Conservation (phyloP, 2,888 invertebrate species). For the Atherix ibis region DNA sequence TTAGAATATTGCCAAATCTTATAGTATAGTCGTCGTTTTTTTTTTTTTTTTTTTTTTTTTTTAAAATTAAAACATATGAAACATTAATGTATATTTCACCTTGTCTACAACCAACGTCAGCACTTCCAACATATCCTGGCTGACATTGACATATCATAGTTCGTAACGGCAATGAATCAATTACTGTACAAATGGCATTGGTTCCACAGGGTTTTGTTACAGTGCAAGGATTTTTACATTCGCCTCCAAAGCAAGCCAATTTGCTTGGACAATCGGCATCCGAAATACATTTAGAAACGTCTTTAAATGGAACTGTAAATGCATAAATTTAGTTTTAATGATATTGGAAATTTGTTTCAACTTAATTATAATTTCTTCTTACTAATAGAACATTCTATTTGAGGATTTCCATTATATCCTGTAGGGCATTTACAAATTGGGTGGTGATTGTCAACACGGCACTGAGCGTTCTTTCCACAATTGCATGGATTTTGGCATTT, state of each 20-base stretch:
- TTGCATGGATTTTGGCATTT: conserved; percentile 72
- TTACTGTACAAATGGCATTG: conserved; percentile 68
- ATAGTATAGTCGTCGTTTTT: too few relatives aligned
- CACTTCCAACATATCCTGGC: conserved; percentile 69
- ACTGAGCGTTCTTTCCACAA: conserved; percentile 62
- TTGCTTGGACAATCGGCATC: conserved; percentile 78
- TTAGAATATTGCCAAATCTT: too few relatives aligned
- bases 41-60: too few relatives aligned
- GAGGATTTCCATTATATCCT: conserved; percentile 65
- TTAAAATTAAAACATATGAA: too few relatives aligned
- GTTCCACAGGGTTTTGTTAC: conserved; percentile 63
- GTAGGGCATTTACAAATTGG: conserved; percentile 69
- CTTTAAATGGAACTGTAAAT: conserved; percentile 34
- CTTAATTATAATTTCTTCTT: conserved; percentile 9
- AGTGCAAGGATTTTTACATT: conserved; percentile 66
- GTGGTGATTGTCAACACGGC: conserved; percentile 58
- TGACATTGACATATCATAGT: conserved; percentile 80
- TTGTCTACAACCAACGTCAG: conserved; percentile 64
- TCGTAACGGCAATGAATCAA: conserved; percentile 70
- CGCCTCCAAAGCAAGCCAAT: conserved; percentile 63
- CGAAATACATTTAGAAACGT: conserved; percentile 49
- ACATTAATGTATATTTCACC: too few relatives aligned
- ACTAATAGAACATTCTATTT: conserved; percentile 47
- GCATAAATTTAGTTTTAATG: not conserved
- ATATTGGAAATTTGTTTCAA: conserved; percentile 1